A percentile compares a stretch with the other conserved stretches of the same genome.
Conservation (phyloP, 2,888 invertebrate genomes). For the Strigamia crassipes region DNA sequence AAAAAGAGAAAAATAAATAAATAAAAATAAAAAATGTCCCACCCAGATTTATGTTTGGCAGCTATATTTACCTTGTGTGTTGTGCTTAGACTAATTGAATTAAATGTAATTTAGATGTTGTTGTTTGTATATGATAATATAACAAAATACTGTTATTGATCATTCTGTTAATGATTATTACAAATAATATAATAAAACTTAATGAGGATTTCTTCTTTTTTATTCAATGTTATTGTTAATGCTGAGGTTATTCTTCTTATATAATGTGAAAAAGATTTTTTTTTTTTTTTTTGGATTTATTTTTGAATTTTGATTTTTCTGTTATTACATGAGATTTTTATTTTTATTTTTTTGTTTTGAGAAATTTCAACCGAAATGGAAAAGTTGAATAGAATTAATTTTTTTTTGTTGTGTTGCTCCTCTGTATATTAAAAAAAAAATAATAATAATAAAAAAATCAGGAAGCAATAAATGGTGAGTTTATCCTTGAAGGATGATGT, state of each 20-base stretch:
- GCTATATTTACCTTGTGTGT: constrained; percentile 40
- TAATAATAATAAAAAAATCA: background rate
- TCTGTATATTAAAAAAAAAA: background rate
- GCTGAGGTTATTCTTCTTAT: constrained; percentile 1
- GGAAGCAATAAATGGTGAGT: constrained; percentile 34
- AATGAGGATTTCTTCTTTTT: background rate
- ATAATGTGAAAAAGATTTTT: no score
- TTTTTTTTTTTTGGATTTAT: no score
- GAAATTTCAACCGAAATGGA: background rate
- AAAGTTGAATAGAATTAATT: background rate
- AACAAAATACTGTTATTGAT: no score
- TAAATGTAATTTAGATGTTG: constrained; percentile 1
- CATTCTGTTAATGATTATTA: background rate
- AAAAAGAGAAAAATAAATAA: background rate
- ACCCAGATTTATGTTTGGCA: constrained; percentile 42
- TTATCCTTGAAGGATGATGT: constrained; percentile 33
- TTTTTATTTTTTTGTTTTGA: background rate
- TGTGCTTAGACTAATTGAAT: constrained; percentile 35
- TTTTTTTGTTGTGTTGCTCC: constrained; percentile 30
- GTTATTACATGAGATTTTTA: background rate
- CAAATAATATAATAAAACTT: background rate
- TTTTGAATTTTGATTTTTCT: background rate
- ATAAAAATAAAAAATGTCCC: background rate
- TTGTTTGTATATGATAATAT: constrained; percentile 7
- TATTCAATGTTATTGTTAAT: background rate